Conservation (phyloP, 2,113 vertebrate species). For the Bombycilla garrulus region DNA sequence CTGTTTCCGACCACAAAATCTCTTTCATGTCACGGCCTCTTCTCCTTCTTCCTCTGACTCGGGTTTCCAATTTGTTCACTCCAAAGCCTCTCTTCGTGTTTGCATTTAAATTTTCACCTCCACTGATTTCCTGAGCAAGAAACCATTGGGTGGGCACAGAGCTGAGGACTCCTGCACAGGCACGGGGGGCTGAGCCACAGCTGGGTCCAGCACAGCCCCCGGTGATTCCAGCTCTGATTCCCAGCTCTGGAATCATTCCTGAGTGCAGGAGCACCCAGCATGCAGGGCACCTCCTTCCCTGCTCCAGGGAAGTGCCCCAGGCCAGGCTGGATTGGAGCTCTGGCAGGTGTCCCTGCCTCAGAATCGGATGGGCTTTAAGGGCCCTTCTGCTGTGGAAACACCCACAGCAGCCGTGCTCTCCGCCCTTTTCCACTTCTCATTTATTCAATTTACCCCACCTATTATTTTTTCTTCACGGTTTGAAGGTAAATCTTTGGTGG, state of each 20-base stretch:
- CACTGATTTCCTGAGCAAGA: background rate
- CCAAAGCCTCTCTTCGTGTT: slow-evolving; percentile 38
- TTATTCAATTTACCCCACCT: background rate
- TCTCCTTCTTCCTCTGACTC: slow-evolving; percentile 39
- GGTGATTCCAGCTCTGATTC: too few relatives aligned
- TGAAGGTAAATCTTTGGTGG: background rate
- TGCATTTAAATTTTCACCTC: slow-evolving; percentile 53
- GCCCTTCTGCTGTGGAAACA: background rate
- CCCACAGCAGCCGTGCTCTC: background rate
- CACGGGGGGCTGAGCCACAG: accelerated
- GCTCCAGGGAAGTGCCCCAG: background rate
- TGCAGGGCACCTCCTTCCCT: background rate
- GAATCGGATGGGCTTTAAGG: background rate
- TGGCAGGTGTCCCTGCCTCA: background rate
- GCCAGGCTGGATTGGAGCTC: background rate
- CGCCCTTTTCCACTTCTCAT: background rate
- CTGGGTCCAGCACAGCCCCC: background rate
- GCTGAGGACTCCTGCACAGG: background rate
- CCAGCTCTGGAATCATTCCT: background rate
- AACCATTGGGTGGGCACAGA: accelerated
- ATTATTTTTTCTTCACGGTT: background rate
- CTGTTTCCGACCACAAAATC: background rate
- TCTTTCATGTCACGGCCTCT: background rate
- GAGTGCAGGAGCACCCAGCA: accelerated
- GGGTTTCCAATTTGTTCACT: slow-evolving; percentile 50